Evolutionary conservation across 2,888 invertebrate genomes (phyloP).

Genomic region (Diarsia dahlii): DNA sequence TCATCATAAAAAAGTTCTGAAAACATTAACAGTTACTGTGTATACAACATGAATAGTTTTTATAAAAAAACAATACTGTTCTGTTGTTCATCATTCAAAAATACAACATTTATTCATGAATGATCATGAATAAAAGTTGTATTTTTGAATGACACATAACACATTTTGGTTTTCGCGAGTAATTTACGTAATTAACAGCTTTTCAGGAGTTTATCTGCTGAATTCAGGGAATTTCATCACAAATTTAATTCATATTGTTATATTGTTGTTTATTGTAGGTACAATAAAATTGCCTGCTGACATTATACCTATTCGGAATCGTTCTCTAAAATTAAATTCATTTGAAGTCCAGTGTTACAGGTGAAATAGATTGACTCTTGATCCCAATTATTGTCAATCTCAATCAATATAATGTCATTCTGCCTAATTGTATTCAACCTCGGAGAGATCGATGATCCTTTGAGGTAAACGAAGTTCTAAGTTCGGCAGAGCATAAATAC

Average conservation of each 20-base stretch:
- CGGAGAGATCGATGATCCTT: slow-evolving; percentile 26
- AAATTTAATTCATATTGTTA: background rate
- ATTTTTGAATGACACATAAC: too few species aligned
- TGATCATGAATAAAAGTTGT: too few species aligned
- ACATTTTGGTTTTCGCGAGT: background rate
- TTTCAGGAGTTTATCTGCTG: background rate
- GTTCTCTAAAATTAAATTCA: background rate
- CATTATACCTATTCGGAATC: background rate
- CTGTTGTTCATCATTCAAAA: background rate
- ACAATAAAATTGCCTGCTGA: background rate
- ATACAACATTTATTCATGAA: too few species aligned
- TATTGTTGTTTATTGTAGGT: background rate
- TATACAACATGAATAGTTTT: too few species aligned
- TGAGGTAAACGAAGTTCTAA: slow-evolving; percentile 17
- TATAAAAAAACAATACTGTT: too few species aligned
- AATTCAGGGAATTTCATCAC: background rate
- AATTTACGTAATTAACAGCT: background rate
- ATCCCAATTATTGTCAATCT: slow-evolving; percentile 16
- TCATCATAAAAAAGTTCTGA: background rate
- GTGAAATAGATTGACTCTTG: background rate
- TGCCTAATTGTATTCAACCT: slow-evolving; percentile 6
- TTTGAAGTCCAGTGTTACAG: too few species aligned
- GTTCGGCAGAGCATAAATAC: slow-evolving; percentile 23
- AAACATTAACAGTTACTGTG: too few species aligned
- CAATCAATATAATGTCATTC: slow-evolving; percentile 19